Percentiles rank a stretch among this genome's conserved stretches.
Conservation (phyloP, 2,113 vertebrate species). For the Tragelaphus strepsiceros region DNA sequence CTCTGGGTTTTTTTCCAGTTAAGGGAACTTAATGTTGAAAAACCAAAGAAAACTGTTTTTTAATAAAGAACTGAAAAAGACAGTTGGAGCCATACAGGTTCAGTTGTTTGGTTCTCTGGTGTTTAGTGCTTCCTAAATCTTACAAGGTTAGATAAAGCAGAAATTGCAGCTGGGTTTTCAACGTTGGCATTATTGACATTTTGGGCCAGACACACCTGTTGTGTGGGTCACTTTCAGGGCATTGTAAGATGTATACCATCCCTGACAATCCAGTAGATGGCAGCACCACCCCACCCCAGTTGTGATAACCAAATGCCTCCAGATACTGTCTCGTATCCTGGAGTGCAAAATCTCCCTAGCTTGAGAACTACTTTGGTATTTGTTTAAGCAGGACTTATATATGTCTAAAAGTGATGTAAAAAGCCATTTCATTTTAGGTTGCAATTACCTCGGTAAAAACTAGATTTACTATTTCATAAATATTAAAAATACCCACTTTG, state of each 20-base stretch:
- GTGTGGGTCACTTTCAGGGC: background rate
- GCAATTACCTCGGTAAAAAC: background rate
- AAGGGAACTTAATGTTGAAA: background rate
- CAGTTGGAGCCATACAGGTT: background rate
- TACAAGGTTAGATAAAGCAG: background rate
- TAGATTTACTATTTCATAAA: background rate
- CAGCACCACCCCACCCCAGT: background rate
- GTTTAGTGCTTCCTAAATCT: background rate
- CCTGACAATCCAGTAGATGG: background rate
- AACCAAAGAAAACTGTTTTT: background rate
- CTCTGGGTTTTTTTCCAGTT: background rate
- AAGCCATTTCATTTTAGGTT: background rate
- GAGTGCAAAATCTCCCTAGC: background rate
- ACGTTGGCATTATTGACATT: background rate
- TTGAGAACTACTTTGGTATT: background rate
- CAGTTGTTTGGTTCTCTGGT: background rate
- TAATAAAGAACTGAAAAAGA: background rate
- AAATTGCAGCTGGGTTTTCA: background rate
- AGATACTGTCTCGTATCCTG: background rate
- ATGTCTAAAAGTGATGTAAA: background rate
- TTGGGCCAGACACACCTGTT: background rate
- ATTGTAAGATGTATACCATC: background rate
- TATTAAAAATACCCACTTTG: background rate
- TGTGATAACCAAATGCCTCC: background rate
- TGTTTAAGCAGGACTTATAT: background rate